Percentiles rank a stretch among this genome's conserved stretches.
Evolutionary conservation across 2,888 invertebrate genomes (phyloP).

Genomic region (Crossocerus cetratus): DNA sequence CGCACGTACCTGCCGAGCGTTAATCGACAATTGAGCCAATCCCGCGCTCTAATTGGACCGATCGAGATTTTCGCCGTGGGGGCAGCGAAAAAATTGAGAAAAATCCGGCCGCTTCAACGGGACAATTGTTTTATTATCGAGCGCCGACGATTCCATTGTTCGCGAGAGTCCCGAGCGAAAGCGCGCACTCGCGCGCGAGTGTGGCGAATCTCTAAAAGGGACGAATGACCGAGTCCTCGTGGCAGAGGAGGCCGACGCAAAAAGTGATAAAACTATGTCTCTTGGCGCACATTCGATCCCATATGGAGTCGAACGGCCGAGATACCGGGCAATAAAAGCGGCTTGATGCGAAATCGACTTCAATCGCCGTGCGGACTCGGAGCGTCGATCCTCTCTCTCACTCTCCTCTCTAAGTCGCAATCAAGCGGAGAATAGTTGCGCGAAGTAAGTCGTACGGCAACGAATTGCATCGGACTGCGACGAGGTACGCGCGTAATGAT

Average conservation of each 20-base stretch:
- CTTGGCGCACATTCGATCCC: not conserved
- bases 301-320: conserved; percentile 1
- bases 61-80: too few species aligned
- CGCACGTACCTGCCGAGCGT: not conserved
- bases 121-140: too few species aligned
- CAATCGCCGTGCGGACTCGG: not conserved
- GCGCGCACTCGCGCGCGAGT: too few species aligned
- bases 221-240: too few species aligned
- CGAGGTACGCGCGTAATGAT: conserved; percentile 45
- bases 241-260: too few species aligned
- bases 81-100: too few species aligned
- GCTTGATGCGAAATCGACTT: conserved; percentile 9
- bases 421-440: conserved; percentile 27
- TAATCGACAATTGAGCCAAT: not conserved
- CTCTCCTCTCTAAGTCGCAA: conserved; percentile 1
- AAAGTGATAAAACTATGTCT: not conserved
- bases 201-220: too few species aligned
- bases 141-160: too few species aligned
- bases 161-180: too few species aligned
- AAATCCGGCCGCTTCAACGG: too few species aligned
- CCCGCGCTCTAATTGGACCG: too few species aligned
- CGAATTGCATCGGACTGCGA: conserved; percentile 43
- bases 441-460: conserved; percentile 48
- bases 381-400: not conserved
- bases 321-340: conserved; percentile 7